These are phyloP conservation scores for Chloroceryle amazona DNA, from an alignment of 2,797 vertebrate species.

Conservation along the genomic window DNA sequence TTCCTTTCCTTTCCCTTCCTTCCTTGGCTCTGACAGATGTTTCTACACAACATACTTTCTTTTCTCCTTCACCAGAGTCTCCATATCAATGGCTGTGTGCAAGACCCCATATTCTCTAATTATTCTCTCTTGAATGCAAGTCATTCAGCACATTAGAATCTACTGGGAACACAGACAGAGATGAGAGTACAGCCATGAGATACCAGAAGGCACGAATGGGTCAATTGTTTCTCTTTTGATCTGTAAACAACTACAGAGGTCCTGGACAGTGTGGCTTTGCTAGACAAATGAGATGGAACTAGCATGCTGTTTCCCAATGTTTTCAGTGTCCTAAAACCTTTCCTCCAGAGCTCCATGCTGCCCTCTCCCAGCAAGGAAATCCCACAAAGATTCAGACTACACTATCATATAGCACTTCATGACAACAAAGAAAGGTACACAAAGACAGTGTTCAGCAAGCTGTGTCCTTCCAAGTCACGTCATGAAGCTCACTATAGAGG, in stretches of 20 bases:
- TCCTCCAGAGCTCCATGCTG: neutral
- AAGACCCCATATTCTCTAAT: neutral
- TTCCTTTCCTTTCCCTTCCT: neutral
- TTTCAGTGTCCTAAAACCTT: neutral
- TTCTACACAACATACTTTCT: neutral
- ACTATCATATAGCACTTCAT: neutral
- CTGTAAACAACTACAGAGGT: conserved; percentile 1
- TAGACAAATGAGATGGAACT: neutral
- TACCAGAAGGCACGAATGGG: neutral
- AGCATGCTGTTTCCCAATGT: neutral
- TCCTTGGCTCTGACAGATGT: neutral
- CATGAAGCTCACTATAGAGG: neutral
- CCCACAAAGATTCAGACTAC: neutral
- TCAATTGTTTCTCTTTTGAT: conserved; percentile 13
- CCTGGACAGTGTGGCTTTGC: neutral
- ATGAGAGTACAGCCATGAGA: neutral
- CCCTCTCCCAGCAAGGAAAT: neutral
- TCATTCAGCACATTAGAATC: neutral
- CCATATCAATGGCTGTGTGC: neutral
- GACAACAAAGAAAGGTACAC: neutral
- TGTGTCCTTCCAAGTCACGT: neutral
- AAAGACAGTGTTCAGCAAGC: neutral
- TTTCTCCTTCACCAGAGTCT: neutral
- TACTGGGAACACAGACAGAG: neutral
- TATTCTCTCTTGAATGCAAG: neutral